Base-by-base conservation (phyloP, 2,888 invertebrate species). In the Aphrophora alni region DNA sequence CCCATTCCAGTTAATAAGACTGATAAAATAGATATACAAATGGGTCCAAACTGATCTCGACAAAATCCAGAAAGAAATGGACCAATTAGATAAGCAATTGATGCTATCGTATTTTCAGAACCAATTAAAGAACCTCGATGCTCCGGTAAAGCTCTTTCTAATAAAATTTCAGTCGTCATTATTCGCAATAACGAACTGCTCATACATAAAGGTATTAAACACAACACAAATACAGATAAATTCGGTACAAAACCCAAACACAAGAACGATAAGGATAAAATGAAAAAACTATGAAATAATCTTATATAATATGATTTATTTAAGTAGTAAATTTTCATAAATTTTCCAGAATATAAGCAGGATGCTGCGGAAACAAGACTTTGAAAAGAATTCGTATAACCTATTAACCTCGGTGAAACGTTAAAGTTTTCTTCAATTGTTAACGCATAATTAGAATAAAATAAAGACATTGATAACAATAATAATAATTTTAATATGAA, bases 381-480 rank as follows among this genome's bases (percentile, higher is more conserved):
- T 77, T 80, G 80, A 59, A 80, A 77, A 38, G 80, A 80, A 25
- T 75, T 80, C 14, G 74, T 77, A 69, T 80, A 80, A 0, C 80
- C 80, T 10, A 80, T 77, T 28, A 71, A 59, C 33, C 73, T 80
- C 8, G 73, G 38, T 14, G 80, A 73, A 21, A 80, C 72, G 14
- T 69, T 74, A 17, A 77, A 77, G 38, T 25, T 69, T 33, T 77
- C 77, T 27, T 73, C 59, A 0, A 77, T 27, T 14, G 77, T 51
- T 17, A 77, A 25, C 21, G 71, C 38, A 38, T 80, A 77, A 33
- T 77, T 77, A 14, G 27, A 68, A 38, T 75, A 80, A 77, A 80
- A 80, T 38, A 80, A 27, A 28, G 80, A 80, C 68, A 80, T 21
- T n/a, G 73, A 70, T 68, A 76, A 27, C 59, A 38, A 70, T 26